Percentiles rank a stretch among this genome's conserved stretches.
Evolutionary conservation across 1,140 invertebrate genomes (phyloP).

Genomic region (Diachasmimorpha longicaudata): DNA sequence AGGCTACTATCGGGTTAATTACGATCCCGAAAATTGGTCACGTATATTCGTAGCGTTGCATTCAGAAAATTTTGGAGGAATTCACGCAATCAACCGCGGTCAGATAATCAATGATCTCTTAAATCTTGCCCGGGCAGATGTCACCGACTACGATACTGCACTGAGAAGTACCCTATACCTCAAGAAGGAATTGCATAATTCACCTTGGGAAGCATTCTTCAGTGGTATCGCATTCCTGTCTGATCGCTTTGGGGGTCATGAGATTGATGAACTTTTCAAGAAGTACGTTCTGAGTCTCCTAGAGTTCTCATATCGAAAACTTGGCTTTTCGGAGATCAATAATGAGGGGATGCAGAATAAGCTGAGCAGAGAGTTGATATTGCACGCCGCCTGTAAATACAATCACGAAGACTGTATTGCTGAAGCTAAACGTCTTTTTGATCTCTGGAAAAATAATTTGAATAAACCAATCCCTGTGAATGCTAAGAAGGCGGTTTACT

Average conservation of each 20-base stretch:
- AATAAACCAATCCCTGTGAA: slow-evolving; percentile 51
- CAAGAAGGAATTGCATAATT: slow-evolving; percentile 62
- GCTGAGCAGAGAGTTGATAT: slow-evolving; percentile 60
- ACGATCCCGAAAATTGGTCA: slow-evolving; percentile 64
- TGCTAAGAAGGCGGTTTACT: slow-evolving; percentile 63
- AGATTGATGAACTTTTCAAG: neutral
- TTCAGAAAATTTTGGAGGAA: slow-evolving; percentile 51
- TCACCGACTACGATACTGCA: slow-evolving; percentile 45
- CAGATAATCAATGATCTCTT: slow-evolving; percentile 67
- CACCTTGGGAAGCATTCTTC: slow-evolving; percentile 57
- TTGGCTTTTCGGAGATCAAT: slow-evolving; percentile 50
- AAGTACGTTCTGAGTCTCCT: slow-evolving; percentile 34
- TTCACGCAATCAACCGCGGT: slow-evolving; percentile 68
- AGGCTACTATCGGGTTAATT: slow-evolving; percentile 73
- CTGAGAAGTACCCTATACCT: slow-evolving; percentile 66
- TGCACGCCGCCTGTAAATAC: slow-evolving; percentile 62
- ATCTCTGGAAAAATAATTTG: slow-evolving; percentile 55
- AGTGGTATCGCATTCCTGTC: slow-evolving; percentile 37
- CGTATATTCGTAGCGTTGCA: slow-evolving; percentile 61
- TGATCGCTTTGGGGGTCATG: slow-evolving; percentile 29
- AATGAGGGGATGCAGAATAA: slow-evolving; percentile 57
- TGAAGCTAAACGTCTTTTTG: slow-evolving; percentile 52
- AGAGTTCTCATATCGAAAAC: slow-evolving; percentile 42
- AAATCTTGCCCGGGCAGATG: slow-evolving; percentile 55
- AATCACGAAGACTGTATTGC: slow-evolving; percentile 59